Conservation (phyloP, 1,140 invertebrate genomes). For the Aleiodes sp. region DNA sequence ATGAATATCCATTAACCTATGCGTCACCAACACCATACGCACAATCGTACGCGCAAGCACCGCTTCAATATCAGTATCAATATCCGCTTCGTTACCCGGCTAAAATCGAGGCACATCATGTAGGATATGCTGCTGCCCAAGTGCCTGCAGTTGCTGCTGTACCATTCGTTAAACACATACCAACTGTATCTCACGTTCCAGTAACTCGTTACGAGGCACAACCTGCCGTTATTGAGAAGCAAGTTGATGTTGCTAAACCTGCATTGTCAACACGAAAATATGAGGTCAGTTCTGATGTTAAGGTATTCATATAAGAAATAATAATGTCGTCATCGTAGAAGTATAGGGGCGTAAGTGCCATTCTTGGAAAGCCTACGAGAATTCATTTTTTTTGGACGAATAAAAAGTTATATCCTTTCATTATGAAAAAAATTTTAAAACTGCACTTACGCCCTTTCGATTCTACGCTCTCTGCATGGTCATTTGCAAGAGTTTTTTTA, state of each 20-base stretch:
- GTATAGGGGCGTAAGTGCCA: no score
- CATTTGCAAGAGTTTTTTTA: no score
- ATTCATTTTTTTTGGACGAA: no score
- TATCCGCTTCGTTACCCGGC: constrained; percentile 38
- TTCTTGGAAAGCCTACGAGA: no score
- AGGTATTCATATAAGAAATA: no score
- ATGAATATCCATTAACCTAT: constrained; percentile 47
- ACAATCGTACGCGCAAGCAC: not conserved
- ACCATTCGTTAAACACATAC: constrained; percentile 66
- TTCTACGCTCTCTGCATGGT: no score
- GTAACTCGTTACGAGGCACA: constrained; percentile 66
- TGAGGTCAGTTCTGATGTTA: constrained; percentile 49
- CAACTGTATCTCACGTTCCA: constrained; percentile 66
- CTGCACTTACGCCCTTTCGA: no score
- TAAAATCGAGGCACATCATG: constrained; percentile 52
- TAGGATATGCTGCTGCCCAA: constrained; percentile 54
- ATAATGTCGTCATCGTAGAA: no score
- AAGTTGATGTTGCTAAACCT: constrained; percentile 67
- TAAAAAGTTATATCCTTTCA: no score
- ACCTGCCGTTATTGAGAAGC: constrained; percentile 66
- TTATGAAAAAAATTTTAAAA: no score
- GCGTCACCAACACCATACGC: constrained; percentile 30
- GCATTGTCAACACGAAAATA: constrained; percentile 65
- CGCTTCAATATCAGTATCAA: constrained; percentile 2
- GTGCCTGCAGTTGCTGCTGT: constrained; percentile 58